Evolutionary conservation across 2,797 vertebrate genomes (phyloP), one percentile per base, ranked within the genome.

Genomic region (Meda fulgida): DNA sequence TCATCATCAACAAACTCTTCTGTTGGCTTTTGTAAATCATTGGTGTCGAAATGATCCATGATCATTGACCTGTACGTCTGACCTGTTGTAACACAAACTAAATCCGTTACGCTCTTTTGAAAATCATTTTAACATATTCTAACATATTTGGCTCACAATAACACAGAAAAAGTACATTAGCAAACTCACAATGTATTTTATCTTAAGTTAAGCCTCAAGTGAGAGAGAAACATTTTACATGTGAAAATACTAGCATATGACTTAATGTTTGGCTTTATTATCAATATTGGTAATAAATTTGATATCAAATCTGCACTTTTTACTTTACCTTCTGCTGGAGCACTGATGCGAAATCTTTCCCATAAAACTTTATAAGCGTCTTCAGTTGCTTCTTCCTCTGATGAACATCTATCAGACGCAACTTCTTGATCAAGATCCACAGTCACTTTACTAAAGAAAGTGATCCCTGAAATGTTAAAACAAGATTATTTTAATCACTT

Each of bases 291-390:
- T 53, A 51, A 51, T 51, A 21, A 3, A 53, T 53, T 55, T 78
- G 7, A 78, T 19, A 65, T 78, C 4, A 16, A 71, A 67, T 18
- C 14, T 34, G 23, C 48, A 16, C 9, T 21, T 65, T 31, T 10
- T 31, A 70, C 70, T 69, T 38, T 66, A 91, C 90, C 89, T 86
- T 66, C 51, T 69, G 72, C 43, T 83, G 63, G 46, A 46, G 43
- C 58, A 43, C 80, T 75, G 36, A 91, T 48, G 63, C 36, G 31
- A 72, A 91, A 87, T 14, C 38, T 36, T 31, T 29, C 7, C 26
- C 65, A 86, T 75, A 92, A 78, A 78, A 85, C 88, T 21, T 60
- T 69, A 63, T 92, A 91, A 11, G 87, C 89, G 11, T 88, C 88
- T 79, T 92, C 85, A 58, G 53, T 36, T 46, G 89, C 88, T 31